Evolutionary conservation across 2,797 vertebrate species (phyloP), one percentile per base, ranked within the genome.

Genomic region (Esox lucius): DNA sequence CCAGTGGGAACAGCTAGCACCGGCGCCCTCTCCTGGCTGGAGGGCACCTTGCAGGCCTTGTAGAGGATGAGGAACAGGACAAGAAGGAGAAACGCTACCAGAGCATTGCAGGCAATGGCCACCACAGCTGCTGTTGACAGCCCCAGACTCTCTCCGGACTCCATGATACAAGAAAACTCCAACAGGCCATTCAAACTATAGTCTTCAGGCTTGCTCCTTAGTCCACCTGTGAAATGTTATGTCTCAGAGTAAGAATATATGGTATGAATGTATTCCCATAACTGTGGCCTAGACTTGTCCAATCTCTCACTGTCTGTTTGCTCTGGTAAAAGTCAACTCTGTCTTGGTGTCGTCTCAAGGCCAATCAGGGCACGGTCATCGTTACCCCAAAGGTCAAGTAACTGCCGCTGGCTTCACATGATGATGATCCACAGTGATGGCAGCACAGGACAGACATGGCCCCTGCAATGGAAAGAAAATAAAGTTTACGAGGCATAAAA

Each of bases 41-140:
- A 94, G 12, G 94, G 94, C 69, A 95, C 89, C 74, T 91, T 89
- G 87, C 94, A 95, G 78, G 94, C 94, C 75, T 90, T 89, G 82
- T 90, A 94, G 59, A 95, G 82, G 75, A 95, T 84, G 5, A 94
- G 80, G 76, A 93, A 93, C 42, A 95, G 92, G 67, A 94, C 86
- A 17, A 94, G 83, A n/a, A 95, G 91, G 71, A 95, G 91, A 75
- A 93, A 13, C 46, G 91, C 92, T 9, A 94, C 91, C 26, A 93
- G 81, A 0, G 91, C 73, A 69, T 95, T 95, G 79, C 94, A 94
- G 64, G 85, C 91, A 1, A 95, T 94, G 80, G 94, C 94, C 83
- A 94, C 94, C 75, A 94, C 53, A 0, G 94, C 94, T 3, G 93
- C 94, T 2, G 90, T 91, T 72, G 93, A 94, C 68, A 95, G 87